Evolutionary conservation across 2,888 invertebrate genomes (phyloP).

Genomic region (Dicycla oo): DNA sequence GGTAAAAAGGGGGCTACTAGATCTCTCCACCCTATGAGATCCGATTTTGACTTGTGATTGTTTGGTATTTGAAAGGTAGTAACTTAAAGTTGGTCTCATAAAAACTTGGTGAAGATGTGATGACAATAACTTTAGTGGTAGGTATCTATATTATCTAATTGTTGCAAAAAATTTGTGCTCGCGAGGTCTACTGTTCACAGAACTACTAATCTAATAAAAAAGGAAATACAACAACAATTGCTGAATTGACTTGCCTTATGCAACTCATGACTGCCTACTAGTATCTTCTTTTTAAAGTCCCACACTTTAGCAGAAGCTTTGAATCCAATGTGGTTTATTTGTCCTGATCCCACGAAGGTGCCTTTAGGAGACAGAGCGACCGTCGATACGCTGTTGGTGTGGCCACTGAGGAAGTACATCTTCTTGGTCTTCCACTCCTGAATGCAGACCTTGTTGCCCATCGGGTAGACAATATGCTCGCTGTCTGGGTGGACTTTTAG

Average conservation of each 20-base stretch:
- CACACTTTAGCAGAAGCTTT: slow-evolving; percentile 96
- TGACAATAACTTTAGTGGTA: no score
- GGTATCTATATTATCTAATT: no score
- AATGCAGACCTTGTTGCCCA: slow-evolving; percentile 95
- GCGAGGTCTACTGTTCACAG: no score
- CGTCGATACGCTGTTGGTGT: slow-evolving; percentile 94
- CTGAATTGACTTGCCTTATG: slow-evolving; percentile 92
- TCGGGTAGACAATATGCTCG: slow-evolving; percentile 93
- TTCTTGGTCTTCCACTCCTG: slow-evolving; percentile 92
- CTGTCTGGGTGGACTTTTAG: slow-evolving; percentile 94
- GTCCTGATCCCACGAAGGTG: slow-evolving; percentile 96
- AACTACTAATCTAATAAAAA: not conserved
- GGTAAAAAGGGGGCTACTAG: no score
- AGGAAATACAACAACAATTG: not conserved
- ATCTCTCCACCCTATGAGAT: no score
- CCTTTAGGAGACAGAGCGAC: slow-evolving; percentile 94
- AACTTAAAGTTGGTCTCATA: no score
- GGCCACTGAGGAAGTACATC: slow-evolving; percentile 94
- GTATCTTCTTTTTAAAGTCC: slow-evolving; percentile 93
- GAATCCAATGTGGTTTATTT: slow-evolving; percentile 97
- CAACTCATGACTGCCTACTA: slow-evolving; percentile 93
- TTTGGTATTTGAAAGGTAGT: no score
- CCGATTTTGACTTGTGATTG: no score
- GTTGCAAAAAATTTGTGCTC: no score
- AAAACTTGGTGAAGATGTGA: no score